Base-by-base conservation (phyloP, 1,140 invertebrate genomes). In the Leptinotarsa texana region DNA sequence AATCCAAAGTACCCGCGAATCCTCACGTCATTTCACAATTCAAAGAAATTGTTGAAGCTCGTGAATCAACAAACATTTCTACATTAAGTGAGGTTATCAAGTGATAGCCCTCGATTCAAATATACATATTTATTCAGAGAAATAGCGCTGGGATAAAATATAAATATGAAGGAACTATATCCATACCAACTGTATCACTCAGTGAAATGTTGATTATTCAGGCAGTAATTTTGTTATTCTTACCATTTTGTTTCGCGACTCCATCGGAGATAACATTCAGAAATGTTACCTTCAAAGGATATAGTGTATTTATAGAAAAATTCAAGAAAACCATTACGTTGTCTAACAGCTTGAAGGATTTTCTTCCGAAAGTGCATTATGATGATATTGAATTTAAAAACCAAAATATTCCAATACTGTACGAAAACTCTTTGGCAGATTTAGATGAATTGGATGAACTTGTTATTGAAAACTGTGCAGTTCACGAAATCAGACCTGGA, bases 361-460 rank as follows among this genome's bases (percentile, higher is more conserved):
- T 78, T 21, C 27, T 81, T 8, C 79, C 80, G 13, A 27, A 72
- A 49, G 51, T 69, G 4, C 17, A 49, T 3, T 78, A 74, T 51
- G 80, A 81, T 63, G 72, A 74, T 18, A 61, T 81, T 17, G 76
- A 78, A 69, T 73, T 81, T 4, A 69, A 33, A 18, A 57, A 77
- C 13, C 77, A 78, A 65, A 33, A 75, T 51, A 77, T 81, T 66
- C 77, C 79, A 18, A 68, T 80, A 15, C 42, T 81, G 11, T 72
- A 80, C 47, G 33, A 73, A 48, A 72, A 75, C 22, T 76, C 79
- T 3, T 72, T 81, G 13, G 67, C 57, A 17, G 79, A 81, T 66
- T 24, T 81, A 4, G 73, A 77, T 13, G 69, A 67, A 22, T 63
- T 81, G 66, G 80, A 81, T 62, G 79, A 81, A 61, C 61, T 81